Conservation (phyloP, 2,797 vertebrate genomes). For the Syngnathus rostellatus region DNA sequence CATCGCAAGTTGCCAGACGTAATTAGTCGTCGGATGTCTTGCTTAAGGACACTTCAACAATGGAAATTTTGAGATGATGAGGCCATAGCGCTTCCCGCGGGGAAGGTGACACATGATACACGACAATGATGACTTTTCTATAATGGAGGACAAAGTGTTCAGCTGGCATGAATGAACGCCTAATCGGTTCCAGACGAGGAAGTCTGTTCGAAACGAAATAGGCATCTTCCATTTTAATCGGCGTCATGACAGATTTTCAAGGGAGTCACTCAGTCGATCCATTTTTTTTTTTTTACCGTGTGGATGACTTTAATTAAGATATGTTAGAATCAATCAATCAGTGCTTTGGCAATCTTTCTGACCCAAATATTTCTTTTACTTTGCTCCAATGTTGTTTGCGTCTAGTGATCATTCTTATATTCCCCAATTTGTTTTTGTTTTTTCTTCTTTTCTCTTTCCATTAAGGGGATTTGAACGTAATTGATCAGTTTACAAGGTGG, state of each 20-base stretch:
- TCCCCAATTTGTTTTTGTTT: not conserved
- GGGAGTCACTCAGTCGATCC: not conserved
- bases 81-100: not conserved
- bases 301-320: conserved; percentile 2
- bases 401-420: not conserved
- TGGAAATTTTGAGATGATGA: not conserved
- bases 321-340: not conserved
- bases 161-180: conserved; percentile 1
- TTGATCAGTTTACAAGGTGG: not conserved
- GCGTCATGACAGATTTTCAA: not conserved
- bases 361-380: not conserved
- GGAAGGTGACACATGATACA: not conserved
- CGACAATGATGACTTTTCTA: not conserved
- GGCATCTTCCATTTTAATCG: not conserved
- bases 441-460: not conserved
- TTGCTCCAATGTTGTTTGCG: not conserved
- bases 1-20: not conserved
- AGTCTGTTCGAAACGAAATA: not conserved
- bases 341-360: conserved; percentile 2
- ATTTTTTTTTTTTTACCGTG: not conserved
- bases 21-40: conserved; percentile 1
- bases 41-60: conserved; percentile 2
- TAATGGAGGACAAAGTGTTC: not conserved
- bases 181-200: not conserved
- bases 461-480: not conserved